phyloP scores from a whole-genome alignment of 2,113 vertebrate species.

The Greenwoodochromis staneri region DNA sequence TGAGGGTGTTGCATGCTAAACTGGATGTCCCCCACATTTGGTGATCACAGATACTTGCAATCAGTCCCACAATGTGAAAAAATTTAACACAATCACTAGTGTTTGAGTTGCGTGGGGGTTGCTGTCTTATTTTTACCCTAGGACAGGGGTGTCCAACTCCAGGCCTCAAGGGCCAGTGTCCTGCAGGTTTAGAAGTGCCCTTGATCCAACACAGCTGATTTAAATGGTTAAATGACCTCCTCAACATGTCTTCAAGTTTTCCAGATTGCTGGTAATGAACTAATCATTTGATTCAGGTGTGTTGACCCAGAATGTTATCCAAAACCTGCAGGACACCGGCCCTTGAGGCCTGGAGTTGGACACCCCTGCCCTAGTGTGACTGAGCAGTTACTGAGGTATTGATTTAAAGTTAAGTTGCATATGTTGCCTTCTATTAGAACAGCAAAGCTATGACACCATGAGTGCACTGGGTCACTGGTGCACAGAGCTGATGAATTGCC shows the following conservation, averaged over 20 bases:
- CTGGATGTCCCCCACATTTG: background rate
- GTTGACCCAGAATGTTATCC: background rate
- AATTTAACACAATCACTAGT: rapidly evolving
- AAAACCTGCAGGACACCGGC: background rate
- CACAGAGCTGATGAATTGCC: background rate
- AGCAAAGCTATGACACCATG: background rate
- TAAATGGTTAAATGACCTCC: background rate
- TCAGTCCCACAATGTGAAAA: background rate
- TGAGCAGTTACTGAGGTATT: background rate
- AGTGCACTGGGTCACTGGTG: background rate
- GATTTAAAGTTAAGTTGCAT: background rate
- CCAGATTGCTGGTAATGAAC: background rate
- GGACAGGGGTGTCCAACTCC: rapidly evolving
- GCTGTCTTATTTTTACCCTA: background rate
- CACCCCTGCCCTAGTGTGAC: background rate
- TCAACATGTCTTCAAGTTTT: background rate
- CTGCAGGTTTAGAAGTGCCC: background rate
- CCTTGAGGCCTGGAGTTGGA: background rate
- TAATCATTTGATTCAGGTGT: background rate
- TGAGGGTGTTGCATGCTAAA: background rate
- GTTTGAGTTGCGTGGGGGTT: background rate
- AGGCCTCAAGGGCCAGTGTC: background rate
- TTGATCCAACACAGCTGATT: background rate
- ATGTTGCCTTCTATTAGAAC: background rate
- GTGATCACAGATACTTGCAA: background rate